Base-by-base conservation (phyloP, 2,888 invertebrate genomes). In the Volucella inanis region DNA sequence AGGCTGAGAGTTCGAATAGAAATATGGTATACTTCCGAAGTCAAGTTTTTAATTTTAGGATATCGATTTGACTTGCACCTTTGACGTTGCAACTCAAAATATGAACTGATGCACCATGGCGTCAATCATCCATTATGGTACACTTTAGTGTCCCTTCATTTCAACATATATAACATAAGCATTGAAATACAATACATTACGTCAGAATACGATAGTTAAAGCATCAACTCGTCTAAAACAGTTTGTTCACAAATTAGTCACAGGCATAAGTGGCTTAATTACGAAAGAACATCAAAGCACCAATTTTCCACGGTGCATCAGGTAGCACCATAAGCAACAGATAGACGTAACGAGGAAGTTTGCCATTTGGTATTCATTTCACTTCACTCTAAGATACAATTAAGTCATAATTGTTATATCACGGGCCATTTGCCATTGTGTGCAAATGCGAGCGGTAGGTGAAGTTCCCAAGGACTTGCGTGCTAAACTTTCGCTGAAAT, bases 371-470 rank as follows among this genome's bases (percentile, higher is more conserved):
- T 54, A 54, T 64, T 75, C 45, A 57, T 64, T 43, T 64, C 49
- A 41, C 43, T 50, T 18, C 8, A 15, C 9, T 3, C 2, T 15
- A 9, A 12, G 45, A 15, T 50, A 31, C 76, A 71, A 76, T 81
- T 81, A 71, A 76, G 59, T 70, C 74, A 78, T 74, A 83, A 83
- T 72, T 54, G 39, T 83, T 83, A 76, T 55, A 74, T 77, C 65
- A 77, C 54, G 31, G 31, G n/a, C 59, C 49, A 39, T 12, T 22
- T 3, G 45, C 31, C 39, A 72, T 82, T 77, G 79, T 72, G 74
- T 74, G 74, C 59, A 41, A 74, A 74, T 78, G 45, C 31, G 54
- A 14, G 43, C 31, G 31, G 31, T 31, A 6, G 6, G 31, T 2
- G 15, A 18, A 9, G 38, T 55, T 78, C 72, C 68, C 74, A 83